Evolutionary conservation across 2,797 vertebrate genomes (phyloP).

Genomic region (Danio choprae): DNA sequence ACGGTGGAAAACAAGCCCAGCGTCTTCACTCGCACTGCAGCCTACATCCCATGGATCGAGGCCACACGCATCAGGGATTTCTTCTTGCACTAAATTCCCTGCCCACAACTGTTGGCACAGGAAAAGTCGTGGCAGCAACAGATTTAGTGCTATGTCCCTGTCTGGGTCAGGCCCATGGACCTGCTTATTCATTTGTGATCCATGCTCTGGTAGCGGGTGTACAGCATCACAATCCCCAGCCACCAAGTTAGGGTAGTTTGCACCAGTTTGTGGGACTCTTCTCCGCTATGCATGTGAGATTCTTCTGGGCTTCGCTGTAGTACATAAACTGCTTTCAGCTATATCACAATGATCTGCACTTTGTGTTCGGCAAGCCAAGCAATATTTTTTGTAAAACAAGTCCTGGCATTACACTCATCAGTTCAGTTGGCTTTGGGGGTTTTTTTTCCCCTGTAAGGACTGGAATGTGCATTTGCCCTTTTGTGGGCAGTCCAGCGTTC

Average conservation of each 20-base stretch:
- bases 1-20: conserved; percentile 89
- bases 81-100: conserved; percentile 79
- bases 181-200: conserved; percentile 16
- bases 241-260: conserved; percentile 37
- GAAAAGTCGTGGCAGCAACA: not conserved
- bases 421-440: conserved; percentile 30
- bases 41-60: conserved; percentile 88
- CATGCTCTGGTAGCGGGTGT: not conserved
- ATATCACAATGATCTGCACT: not conserved
- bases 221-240: conserved; percentile 9
- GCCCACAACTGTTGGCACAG: conserved; percentile 52
- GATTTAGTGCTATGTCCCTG: conserved; percentile 3
- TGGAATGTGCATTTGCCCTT: conserved; percentile 2
- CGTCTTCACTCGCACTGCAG: conserved; percentile 83
- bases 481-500: not conserved
- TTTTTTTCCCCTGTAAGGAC: conserved; percentile 25
- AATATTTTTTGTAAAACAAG: not conserved
- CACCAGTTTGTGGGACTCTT: conserved; percentile 19
- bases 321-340: conserved; percentile 27
- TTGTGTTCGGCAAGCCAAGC: conserved; percentile 11
- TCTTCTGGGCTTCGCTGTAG: conserved; percentile 30
- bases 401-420: conserved; percentile 30
- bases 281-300: conserved; percentile 42
- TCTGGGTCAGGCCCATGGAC: conserved; percentile 20
- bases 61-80: conserved; percentile 86